A percentile compares a stretch with the other conserved stretches of the same genome.
phyloP scores from a whole-genome alignment of 2,797 vertebrate genomes.

The Neosalanx taihuensis region DNA sequence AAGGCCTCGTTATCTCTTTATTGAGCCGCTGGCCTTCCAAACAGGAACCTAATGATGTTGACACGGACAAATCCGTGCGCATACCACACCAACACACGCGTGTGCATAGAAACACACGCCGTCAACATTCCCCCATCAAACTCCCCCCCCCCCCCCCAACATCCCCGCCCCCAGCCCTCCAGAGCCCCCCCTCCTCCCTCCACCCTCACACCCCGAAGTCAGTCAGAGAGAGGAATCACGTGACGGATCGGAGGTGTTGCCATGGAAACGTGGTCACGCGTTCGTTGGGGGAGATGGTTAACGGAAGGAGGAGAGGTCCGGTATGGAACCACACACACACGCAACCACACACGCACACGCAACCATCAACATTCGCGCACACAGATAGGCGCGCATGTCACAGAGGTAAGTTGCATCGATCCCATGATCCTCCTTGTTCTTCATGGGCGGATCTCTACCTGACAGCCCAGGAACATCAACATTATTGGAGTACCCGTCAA shows the following conservation, averaged over 20 bases:
- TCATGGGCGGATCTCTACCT: background rate
- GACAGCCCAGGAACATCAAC: background rate
- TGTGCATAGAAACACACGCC: no score
- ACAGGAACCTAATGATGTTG: background rate
- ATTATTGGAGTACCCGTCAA: background rate
- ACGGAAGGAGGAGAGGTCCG: background rate
- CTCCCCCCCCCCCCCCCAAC: background rate
- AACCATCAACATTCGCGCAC: background rate
- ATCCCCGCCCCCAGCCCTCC: no score
- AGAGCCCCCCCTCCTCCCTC: no score
- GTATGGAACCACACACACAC: no score
- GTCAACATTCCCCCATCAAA: background rate
- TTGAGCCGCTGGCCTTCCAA: background rate
- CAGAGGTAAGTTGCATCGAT: background rate
- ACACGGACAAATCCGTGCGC: background rate
- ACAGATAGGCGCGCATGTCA: background rate
- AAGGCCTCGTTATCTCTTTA: background rate
- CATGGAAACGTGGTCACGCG: constrained; percentile 42
- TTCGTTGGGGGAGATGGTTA: background rate
- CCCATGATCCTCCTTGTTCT: background rate
- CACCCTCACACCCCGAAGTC: constrained; percentile 20
- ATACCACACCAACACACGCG: no score
- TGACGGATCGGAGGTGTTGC: constrained; percentile 51
- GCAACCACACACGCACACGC: background rate
- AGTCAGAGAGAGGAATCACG: constrained; percentile 20